These are phyloP conservation scores for Nomada goodeniana DNA, from an alignment of 2,888 invertebrate species.

Conservation along the genomic window DNA sequence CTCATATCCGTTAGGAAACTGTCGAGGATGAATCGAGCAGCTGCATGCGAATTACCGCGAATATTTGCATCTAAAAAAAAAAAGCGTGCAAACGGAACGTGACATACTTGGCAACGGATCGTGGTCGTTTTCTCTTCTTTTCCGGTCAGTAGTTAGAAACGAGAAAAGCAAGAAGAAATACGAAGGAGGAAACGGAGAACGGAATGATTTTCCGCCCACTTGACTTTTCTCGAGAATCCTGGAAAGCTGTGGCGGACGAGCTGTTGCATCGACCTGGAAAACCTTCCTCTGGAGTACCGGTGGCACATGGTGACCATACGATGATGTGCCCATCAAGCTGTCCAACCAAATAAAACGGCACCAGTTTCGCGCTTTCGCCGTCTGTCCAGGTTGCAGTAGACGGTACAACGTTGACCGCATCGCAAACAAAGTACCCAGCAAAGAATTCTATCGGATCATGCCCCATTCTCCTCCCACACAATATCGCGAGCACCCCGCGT, in stretches of 20 bases:
- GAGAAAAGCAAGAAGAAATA: constrained; percentile 27
- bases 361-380: constrained; percentile 81
- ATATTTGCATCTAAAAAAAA: too few relatives aligned
- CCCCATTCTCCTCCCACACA: constrained; percentile 71
- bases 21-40: not conserved
- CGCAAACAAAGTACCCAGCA: constrained; percentile 73
- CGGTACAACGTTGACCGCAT: constrained; percentile 74
- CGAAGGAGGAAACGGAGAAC: constrained; percentile 5
- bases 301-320: constrained; percentile 66
- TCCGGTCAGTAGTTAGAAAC: not conserved
- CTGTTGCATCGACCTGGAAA: constrained; percentile 39
- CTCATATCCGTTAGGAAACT: not conserved
- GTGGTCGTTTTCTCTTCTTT: constrained; percentile 16
- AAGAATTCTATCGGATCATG: constrained; percentile 70
- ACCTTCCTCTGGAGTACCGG: constrained; percentile 69
- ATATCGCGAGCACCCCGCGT: constrained; percentile 59
- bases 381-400: constrained; percentile 75
- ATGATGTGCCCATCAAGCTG: constrained; percentile 75
- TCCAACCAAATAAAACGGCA: constrained; percentile 83
- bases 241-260: constrained; percentile 16
- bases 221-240: constrained; percentile 19
- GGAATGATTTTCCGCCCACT: constrained; percentile 22
- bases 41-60: too few relatives aligned
- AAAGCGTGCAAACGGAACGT: not conserved
- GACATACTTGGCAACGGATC: constrained; percentile 50